Evolutionary conservation across 2,888 invertebrate species (phyloP).

Genomic region (Nymphalis polychloros): DNA sequence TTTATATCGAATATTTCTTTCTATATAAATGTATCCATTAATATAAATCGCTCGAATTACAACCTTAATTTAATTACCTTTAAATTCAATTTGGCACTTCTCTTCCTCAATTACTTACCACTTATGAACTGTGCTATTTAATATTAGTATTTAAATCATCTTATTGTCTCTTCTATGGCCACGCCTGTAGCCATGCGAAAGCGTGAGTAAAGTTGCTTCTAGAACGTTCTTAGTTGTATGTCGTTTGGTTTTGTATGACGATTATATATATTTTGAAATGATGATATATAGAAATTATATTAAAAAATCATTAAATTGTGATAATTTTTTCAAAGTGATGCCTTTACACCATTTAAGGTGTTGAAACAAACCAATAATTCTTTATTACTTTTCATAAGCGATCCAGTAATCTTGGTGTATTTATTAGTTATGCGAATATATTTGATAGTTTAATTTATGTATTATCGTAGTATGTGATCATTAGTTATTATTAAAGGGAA

Average conservation of each 20-base stretch:
- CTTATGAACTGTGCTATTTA: conserved; percentile 37
- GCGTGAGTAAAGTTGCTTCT: conserved; percentile 79
- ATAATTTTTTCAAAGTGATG: too few species aligned
- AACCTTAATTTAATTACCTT: conserved; percentile 41
- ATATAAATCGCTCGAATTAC: conserved; percentile 43
- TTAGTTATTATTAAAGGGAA: too few species aligned
- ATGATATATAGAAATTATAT: conserved; percentile 44
- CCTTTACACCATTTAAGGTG: too few species aligned
- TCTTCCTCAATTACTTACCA: conserved; percentile 32
- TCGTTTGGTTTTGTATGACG: conserved; percentile 52
- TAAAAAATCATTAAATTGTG: not conserved
- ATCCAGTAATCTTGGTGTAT: too few species aligned
- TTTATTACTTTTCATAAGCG: too few species aligned
- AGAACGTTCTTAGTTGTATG: conserved; percentile 62
- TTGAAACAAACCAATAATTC: too few species aligned
- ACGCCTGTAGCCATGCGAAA: conserved; percentile 80
- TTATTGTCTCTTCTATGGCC: conserved; percentile 76
- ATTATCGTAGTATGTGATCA: too few species aligned
- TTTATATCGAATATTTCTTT: conserved; percentile 27
- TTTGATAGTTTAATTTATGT: too few species aligned
- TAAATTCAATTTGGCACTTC: conserved; percentile 43
- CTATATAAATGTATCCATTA: conserved; percentile 45
- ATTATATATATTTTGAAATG: conserved; percentile 42
- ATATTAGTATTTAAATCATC: conserved; percentile 66
- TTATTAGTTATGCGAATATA: too few species aligned